These are phyloP conservation scores for Hozukius guyotensis DNA, from an alignment of 2,797 vertebrate species.

Conservation along the genomic window DNA sequence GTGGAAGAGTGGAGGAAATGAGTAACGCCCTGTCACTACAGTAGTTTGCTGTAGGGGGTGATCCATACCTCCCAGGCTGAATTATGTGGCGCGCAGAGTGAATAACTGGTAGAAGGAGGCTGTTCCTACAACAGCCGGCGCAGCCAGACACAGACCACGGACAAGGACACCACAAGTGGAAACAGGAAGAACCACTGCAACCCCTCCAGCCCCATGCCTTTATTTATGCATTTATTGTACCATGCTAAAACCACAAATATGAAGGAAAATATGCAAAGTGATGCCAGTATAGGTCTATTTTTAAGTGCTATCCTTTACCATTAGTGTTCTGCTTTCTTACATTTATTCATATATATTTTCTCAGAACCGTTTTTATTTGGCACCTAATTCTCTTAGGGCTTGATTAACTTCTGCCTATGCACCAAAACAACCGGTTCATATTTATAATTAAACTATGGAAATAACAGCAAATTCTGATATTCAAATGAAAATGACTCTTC, in stretches of 20 bases:
- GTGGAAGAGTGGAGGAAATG: constrained; percentile 46
- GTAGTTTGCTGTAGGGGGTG: constrained; percentile 34
- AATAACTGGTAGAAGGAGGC: constrained; percentile 60
- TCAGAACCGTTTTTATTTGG: background rate
- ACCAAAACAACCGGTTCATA: background rate
- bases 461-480: background rate
- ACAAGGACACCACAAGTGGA: constrained; percentile 80
- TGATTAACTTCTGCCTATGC: background rate
- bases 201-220: constrained; percentile 59
- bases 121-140: constrained; percentile 56
- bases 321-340: constrained; percentile 24
- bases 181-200: constrained; percentile 75
- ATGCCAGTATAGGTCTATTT: constrained; percentile 58
- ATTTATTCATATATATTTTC: constrained; percentile 34
- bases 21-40: constrained; percentile 44
- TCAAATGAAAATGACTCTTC: constrained; percentile 16
- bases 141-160: constrained; percentile 67
- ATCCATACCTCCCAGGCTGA: constrained; percentile 67
- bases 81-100: constrained; percentile 57
- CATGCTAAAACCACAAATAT: constrained; percentile 69
- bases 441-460: constrained; percentile 1
- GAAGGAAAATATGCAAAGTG: constrained; percentile 70
- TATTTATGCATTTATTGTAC: constrained; percentile 75
- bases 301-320: constrained; percentile 45
- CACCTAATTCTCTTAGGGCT: background rate